phyloP scores from a whole-genome alignment of 2,797 vertebrate species.

The Gymnothorax reevesii region DNA sequence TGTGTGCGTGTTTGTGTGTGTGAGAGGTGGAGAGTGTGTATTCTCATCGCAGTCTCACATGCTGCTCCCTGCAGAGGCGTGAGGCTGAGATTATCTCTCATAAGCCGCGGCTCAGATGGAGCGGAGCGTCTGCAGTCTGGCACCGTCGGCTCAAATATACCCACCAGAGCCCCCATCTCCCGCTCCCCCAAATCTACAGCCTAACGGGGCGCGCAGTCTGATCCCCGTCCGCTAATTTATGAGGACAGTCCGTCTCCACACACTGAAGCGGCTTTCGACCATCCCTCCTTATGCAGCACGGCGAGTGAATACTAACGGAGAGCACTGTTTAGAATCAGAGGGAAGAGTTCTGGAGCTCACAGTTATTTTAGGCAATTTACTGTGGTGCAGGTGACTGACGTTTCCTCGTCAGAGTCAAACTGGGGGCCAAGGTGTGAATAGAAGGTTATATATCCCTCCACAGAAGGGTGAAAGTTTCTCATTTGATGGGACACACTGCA shows the following conservation, averaged over 20 bases:
- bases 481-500: no score
- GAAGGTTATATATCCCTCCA: no score
- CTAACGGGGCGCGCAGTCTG: neutral
- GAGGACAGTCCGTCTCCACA: neutral
- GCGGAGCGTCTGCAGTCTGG: neutral
- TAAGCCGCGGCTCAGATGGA: neutral
- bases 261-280: neutral
- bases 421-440: no score
- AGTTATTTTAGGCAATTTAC: no score
- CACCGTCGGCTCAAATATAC: neutral
- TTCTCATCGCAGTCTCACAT: neutral
- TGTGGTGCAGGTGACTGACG: no score
- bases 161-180: neutral
- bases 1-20: neutral
- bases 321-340: no score
- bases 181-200: neutral
- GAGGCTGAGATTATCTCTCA: neutral
- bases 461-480: no score
- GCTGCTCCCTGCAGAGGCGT: neutral
- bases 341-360: no score
- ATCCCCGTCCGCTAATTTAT: neutral
- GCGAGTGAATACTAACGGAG: neutral
- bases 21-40: neutral
- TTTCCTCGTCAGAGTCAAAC: no score
- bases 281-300: neutral